Evolutionary conservation across 2,888 invertebrate species (phyloP).

Genomic region (Scotopteryx bipunctaria): DNA sequence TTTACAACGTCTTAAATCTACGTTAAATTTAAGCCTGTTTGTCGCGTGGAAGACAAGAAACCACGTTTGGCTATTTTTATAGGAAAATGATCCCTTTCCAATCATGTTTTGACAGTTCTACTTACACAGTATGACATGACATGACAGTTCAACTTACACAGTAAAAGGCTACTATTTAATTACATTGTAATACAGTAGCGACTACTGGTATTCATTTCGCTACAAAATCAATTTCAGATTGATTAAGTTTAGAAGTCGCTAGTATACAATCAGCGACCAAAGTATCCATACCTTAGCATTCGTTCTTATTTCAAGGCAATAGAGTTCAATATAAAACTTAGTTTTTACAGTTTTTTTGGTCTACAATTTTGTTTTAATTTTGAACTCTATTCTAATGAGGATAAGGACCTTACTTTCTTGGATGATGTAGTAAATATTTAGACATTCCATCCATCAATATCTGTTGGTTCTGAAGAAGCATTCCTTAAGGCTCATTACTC

Average conservation of each 20-base stretch:
- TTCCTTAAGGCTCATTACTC: conserved; percentile 71
- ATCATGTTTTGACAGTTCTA: neutral
- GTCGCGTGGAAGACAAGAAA: too few relatives aligned
- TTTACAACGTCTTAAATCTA: too few relatives aligned
- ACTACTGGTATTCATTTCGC: conserved; percentile 60
- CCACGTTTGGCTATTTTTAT: too few relatives aligned
- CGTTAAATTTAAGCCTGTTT: too few relatives aligned
- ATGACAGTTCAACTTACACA: neutral
- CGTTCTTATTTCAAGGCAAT: neutral
- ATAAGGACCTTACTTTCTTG: neutral
- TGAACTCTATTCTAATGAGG: neutral
- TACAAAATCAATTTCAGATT: conserved; percentile 52
- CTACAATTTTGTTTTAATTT: neutral
- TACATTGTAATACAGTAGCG: conserved; percentile 15
- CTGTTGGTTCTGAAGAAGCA: conserved; percentile 34
- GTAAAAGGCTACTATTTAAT: neutral
- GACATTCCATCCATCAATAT: conserved; percentile 25
- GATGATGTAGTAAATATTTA: conserved; percentile 2
- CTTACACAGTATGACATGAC: neutral
- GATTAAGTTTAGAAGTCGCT: too few relatives aligned
- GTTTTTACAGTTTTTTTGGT: neutral
- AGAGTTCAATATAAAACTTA: neutral
- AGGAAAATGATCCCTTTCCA: too few relatives aligned
- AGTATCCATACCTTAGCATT: neutral
- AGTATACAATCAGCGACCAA: too few relatives aligned